Evolutionary conservation across 2,113 vertebrate species (phyloP), one percentile per base, ranked within the genome.

Genomic region (Coryphaenoides rupestris): DNA sequence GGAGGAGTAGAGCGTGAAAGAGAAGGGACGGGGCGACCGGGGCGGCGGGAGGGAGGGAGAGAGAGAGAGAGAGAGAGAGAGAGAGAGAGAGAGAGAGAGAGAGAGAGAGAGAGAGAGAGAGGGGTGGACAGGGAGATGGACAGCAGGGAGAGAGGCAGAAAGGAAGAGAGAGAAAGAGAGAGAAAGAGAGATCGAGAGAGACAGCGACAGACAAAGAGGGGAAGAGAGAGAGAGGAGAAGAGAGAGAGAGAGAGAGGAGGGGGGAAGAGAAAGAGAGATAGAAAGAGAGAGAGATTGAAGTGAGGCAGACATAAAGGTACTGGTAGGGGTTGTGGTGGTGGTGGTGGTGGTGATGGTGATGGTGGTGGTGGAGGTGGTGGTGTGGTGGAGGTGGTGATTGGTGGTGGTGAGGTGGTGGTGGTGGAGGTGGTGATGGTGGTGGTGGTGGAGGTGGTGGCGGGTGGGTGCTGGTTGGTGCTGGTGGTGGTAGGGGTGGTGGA

Each of bases 1-100:
- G 58, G 74, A 71, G 78, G 74, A 80, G 63, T 57, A 19, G 50
- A 65, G 76, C 65, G 63, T 84, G 74, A 81, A 81, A 75, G 80
- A 54, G 4, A 81, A 75, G 80, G 40, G 46, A 16, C 46, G 10
- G 10, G 12, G 46, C 3, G 15, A 2, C 10, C 10, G 2, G 46
- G 46, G 12, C 46, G 2, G 46, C 46, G 13, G 12, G 46, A 14
- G 3, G 10, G 2, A 47, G 46, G 15, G 46, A 12, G 15, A 12
- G 46, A 47, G 46, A 47, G 15, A 12, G 46, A 12, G 46, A 16
- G 46, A 2, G 46, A 12, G 46, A 66, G 22, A 28, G 23, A 26
- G 45, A 21, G 58, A 60, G 58, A 60, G 19, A 59, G 58, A 14
- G 58, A 40, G 58, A 21, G 58, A 40, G 57, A 46, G 59, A 16